Percentiles rank a stretch among this genome's conserved stretches.
These are phyloP conservation scores for Hoplias malabaricus DNA, from an alignment of 2,113 vertebrate genomes.

Conservation along the genomic window DNA sequence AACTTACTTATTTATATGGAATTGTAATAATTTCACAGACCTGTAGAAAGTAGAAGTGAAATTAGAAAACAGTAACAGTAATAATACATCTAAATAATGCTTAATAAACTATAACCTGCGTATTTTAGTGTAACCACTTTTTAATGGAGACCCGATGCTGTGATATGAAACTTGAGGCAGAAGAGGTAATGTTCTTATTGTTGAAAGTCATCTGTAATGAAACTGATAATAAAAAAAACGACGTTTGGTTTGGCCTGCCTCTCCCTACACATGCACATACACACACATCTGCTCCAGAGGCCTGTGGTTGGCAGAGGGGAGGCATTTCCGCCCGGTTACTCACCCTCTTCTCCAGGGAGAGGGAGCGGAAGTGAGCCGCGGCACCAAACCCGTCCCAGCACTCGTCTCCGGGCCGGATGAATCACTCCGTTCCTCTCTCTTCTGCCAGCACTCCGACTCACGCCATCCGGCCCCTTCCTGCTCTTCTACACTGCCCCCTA, in stretches of 20 bases:
- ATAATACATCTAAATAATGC: too few species aligned
- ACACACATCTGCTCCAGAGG: constrained; percentile 38
- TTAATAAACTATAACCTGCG: too few species aligned
- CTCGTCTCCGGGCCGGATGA: constrained; percentile 68
- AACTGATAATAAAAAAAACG: constrained; percentile 8
- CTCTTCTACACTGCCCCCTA: not conserved
- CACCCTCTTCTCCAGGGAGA: constrained; percentile 47
- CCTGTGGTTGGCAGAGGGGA: constrained; percentile 38
- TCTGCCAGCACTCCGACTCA: constrained; percentile 67
- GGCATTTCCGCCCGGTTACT: constrained; percentile 52
- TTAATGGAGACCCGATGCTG: too few species aligned
- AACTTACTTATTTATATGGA: too few species aligned
- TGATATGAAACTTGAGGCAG: not conserved
- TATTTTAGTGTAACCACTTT: too few species aligned
- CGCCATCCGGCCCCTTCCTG: constrained; percentile 62
- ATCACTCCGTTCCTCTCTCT: constrained; percentile 61
- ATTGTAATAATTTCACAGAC: too few species aligned
- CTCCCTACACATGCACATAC: not conserved
- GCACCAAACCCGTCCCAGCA: constrained; percentile 36
- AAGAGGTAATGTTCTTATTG: not conserved
- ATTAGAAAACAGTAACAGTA: too few species aligned
- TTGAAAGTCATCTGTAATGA: not conserved
- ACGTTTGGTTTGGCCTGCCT: constrained; percentile 3
- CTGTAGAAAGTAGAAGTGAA: too few species aligned
- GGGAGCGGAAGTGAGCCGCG: constrained; percentile 49